Evolutionary conservation across 2,888 invertebrate species (phyloP).

Genomic region (Pseudanteris insignis): DNA sequence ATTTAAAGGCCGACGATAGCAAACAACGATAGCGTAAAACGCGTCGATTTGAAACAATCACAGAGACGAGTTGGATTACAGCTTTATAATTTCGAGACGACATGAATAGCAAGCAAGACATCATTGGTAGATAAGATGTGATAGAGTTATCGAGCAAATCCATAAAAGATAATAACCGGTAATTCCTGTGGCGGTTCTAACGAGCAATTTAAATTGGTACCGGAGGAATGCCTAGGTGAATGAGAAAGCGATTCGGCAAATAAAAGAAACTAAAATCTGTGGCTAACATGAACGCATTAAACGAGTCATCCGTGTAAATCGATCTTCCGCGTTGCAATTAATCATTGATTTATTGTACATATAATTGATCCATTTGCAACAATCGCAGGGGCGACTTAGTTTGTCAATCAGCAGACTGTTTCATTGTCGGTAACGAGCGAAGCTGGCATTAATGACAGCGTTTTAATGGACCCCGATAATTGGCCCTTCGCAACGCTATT

Average conservation of each 20-base stretch:
- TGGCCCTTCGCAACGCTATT: too few relatives aligned
- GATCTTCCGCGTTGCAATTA: slow-evolving; percentile 33
- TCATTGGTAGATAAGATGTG: slow-evolving; percentile 37
- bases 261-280: slow-evolving; percentile 16
- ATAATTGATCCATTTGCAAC: slow-evolving; percentile 27
- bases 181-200: slow-evolving; percentile 41
- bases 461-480: too few relatives aligned
- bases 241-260: slow-evolving; percentile 38
- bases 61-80: slow-evolving; percentile 11
- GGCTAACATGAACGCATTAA: slow-evolving; percentile 36
- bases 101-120: slow-evolving; percentile 36
- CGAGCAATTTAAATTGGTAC: slow-evolving; percentile 46
- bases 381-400: slow-evolving; percentile 8
- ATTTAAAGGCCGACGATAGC: too few relatives aligned
- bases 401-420: too few relatives aligned
- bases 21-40: too few relatives aligned
- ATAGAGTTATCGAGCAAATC: slow-evolving; percentile 50
- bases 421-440: too few relatives aligned
- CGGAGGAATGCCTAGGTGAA: slow-evolving; percentile 34
- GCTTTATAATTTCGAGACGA: slow-evolving; percentile 29
- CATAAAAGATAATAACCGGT: slow-evolving; percentile 49
- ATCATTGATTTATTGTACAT: slow-evolving; percentile 24
- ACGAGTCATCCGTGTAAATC: slow-evolving; percentile 25
- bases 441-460: too few relatives aligned
- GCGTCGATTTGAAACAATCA: slow-evolving; percentile 9